phyloP scores from a whole-genome alignment of 2,888 invertebrate species.

The Amphimallon solstitiale region DNA sequence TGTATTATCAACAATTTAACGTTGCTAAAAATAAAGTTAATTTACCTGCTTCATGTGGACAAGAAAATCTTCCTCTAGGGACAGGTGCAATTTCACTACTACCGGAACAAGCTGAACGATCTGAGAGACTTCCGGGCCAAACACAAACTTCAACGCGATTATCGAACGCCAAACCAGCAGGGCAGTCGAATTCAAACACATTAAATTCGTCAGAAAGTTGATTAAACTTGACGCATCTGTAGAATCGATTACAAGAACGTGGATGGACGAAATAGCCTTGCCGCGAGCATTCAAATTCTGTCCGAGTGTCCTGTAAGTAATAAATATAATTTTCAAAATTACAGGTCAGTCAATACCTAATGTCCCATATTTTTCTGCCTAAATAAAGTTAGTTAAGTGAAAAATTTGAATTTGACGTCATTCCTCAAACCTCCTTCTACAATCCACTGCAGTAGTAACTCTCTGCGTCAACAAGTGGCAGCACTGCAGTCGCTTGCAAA shows the following conservation, averaged over 20 bases:
- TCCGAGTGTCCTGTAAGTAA: slow-evolving; percentile 70
- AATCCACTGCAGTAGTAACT: too few relatives aligned
- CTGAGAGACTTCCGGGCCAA: slow-evolving; percentile 79
- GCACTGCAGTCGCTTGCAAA: too few relatives aligned
- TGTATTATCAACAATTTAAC: too few relatives aligned
- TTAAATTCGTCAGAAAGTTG: slow-evolving; percentile 79
- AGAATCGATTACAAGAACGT: slow-evolving; percentile 80
- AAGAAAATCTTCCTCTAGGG: slow-evolving; percentile 73
- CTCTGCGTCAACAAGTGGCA: too few relatives aligned
- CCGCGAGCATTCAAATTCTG: slow-evolving; percentile 78
- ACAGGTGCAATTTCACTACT: slow-evolving; percentile 83
- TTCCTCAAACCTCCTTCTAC: too few relatives aligned
- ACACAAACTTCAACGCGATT: slow-evolving; percentile 81
- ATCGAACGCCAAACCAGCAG: slow-evolving; percentile 80
- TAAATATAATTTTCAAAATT: slow-evolving; percentile 2
- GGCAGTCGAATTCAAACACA: slow-evolving; percentile 85
- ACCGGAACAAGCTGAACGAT: slow-evolving; percentile 79
- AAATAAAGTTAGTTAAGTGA: too few relatives aligned
- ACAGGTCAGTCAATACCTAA: background rate
- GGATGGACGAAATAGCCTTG: slow-evolving; percentile 85
- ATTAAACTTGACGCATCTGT: slow-evolving; percentile 83
- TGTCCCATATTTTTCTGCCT: too few relatives aligned
- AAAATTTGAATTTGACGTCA: too few relatives aligned
- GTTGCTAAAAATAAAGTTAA: slow-evolving; percentile 11
- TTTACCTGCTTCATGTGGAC: slow-evolving; percentile 71